A percentile compares a stretch with the other conserved stretches of the same genome.
Evolutionary conservation across 2,888 invertebrate genomes (phyloP).

Genomic region (Xestia xanthographa): DNA sequence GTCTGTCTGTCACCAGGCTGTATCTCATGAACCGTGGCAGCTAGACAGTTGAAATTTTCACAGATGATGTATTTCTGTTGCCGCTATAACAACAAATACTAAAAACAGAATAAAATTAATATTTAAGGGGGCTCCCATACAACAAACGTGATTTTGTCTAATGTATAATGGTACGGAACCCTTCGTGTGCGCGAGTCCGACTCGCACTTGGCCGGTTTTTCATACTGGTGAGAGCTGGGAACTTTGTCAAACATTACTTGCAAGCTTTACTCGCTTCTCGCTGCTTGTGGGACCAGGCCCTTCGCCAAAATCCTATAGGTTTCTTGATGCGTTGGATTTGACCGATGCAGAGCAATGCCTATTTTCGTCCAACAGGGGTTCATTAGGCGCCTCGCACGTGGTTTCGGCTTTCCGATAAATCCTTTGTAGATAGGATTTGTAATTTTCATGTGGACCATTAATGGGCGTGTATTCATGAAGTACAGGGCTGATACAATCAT

Average conservation of each 20-base stretch:
- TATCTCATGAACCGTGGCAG: too few relatives aligned
- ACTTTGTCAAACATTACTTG: not conserved
- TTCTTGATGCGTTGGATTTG: slow-evolving; percentile 6
- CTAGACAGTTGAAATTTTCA: too few relatives aligned
- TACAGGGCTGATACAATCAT: slow-evolving; percentile 1
- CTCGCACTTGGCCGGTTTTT: too few relatives aligned
- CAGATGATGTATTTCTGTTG: too few relatives aligned
- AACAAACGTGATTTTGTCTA: too few relatives aligned
- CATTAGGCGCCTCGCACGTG: not conserved
- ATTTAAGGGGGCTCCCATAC: too few relatives aligned
- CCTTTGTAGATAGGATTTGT: slow-evolving; percentile 49
- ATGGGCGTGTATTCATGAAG: slow-evolving; percentile 10
- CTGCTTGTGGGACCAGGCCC: not conserved
- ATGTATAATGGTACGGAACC: too few relatives aligned
- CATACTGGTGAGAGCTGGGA: not conserved
- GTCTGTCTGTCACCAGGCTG: too few relatives aligned
- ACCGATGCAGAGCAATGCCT: not conserved
- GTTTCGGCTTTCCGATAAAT: slow-evolving; percentile 27
- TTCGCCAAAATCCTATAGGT: slow-evolving; percentile 2
- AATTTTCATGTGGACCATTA: slow-evolving; percentile 48
- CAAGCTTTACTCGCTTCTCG: not conserved
- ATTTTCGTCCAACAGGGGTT: slow-evolving; percentile 9
- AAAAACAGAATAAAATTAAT: too few relatives aligned
- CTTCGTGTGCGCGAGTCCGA: too few relatives aligned
- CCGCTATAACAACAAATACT: too few relatives aligned